Percentiles rank a stretch among this genome's conserved stretches.
Conservation (phyloP, 2,797 vertebrate species). For the Sphaeramia orbicularis region DNA sequence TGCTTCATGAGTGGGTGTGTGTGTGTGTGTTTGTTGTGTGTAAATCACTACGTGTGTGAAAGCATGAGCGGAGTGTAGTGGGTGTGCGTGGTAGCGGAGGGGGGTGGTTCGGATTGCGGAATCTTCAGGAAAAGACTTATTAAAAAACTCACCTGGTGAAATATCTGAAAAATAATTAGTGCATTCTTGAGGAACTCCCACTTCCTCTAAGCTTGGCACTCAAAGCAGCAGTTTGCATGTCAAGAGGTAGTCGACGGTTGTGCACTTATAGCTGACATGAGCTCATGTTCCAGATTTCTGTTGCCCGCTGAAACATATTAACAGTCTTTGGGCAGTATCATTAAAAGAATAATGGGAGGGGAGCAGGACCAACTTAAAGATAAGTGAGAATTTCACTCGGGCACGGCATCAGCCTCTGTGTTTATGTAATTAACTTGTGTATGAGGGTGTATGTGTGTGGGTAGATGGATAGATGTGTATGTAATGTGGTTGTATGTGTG, state of each 20-base stretch:
- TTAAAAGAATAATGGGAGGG: slow-evolving; percentile 74
- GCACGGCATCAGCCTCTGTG: slow-evolving; percentile 54
- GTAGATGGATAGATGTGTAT: slow-evolving; percentile 20
- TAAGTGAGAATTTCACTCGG: slow-evolving; percentile 62
- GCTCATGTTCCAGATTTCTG: slow-evolving; percentile 50
- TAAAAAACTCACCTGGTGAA: slow-evolving; percentile 64
- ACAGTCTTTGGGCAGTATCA: slow-evolving; percentile 61
- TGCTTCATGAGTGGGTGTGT: slow-evolving; percentile 41
- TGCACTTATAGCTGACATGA: slow-evolving; percentile 64
- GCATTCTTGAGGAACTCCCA: slow-evolving; percentile 56
- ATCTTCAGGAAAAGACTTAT: slow-evolving; percentile 41
- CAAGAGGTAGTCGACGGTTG: slow-evolving; percentile 73
- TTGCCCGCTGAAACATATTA: slow-evolving; percentile 59
- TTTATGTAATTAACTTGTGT: slow-evolving; percentile 48
- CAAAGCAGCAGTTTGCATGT: slow-evolving; percentile 75
- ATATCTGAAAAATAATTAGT: slow-evolving; percentile 79
- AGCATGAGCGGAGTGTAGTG: slow-evolving; percentile 29
- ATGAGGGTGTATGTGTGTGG: slow-evolving; percentile 25
- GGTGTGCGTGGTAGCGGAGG: slow-evolving; percentile 1
- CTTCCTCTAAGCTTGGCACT: slow-evolving; percentile 53
- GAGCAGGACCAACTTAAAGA: slow-evolving; percentile 58
- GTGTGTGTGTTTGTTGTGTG: slow-evolving; percentile 23
- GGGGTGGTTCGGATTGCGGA: slow-evolving; percentile 26
- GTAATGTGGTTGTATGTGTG: slow-evolving; percentile 5
- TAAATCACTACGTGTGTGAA: slow-evolving; percentile 37